Evolutionary conservation across 2,888 invertebrate species (phyloP).

Genomic region (Diarsia rubi): DNA sequence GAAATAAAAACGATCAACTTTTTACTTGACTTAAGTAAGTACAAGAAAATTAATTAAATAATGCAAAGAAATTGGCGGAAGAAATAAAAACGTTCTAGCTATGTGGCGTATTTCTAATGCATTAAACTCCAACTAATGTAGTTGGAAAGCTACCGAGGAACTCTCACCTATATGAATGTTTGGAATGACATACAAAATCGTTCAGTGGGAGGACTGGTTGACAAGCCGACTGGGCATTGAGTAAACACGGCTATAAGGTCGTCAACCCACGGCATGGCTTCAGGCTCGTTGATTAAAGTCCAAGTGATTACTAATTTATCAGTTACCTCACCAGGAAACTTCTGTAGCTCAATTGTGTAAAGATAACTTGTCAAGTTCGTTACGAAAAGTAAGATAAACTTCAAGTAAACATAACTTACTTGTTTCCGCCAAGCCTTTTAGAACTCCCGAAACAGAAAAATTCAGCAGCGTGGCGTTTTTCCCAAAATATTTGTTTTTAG

Average conservation of each 20-base stretch:
- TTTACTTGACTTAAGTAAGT: not conserved
- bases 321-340: constrained; percentile 72
- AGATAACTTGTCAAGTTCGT: constrained; percentile 35
- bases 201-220: constrained; percentile 89
- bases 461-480: not conserved
- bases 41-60: constrained; percentile 14
- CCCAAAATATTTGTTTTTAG: not conserved
- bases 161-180: constrained; percentile 76
- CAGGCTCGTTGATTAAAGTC: constrained; percentile 80
- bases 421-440: not conserved
- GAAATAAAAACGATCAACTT: constrained; percentile 8
- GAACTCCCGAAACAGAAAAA: too few species aligned
- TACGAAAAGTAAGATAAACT: constrained; percentile 11
- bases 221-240: constrained; percentile 75
- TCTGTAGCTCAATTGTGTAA: constrained; percentile 41
- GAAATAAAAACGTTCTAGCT: constrained; percentile 4
- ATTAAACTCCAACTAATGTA: constrained; percentile 23
- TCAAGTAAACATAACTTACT: not conserved
- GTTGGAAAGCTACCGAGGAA: constrained; percentile 68
- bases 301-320: constrained; percentile 81
- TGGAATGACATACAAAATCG: constrained; percentile 81
- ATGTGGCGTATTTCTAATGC: constrained; percentile 18
- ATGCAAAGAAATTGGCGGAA: constrained; percentile 19
- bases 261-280: constrained; percentile 79
- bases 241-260: constrained; percentile 84